These are phyloP conservation scores for Hydropsyche betteni DNA, from an alignment of 2,888 invertebrate genomes.

Conservation along the genomic window DNA sequence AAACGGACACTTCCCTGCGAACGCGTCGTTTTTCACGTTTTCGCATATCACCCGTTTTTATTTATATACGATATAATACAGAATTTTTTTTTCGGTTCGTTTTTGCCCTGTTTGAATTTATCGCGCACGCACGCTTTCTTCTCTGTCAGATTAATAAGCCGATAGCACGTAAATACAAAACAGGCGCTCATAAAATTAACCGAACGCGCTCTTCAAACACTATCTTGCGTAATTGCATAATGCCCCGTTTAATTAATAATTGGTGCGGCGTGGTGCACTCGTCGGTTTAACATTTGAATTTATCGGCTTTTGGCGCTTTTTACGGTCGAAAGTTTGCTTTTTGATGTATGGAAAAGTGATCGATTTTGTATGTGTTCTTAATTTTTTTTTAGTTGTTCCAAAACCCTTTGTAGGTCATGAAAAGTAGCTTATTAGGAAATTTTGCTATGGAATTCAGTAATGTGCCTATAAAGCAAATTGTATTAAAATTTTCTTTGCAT, in stretches of 20 bases:
- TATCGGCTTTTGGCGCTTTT: not conserved
- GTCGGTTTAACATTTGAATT: not conserved
- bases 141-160: constrained; percentile 18
- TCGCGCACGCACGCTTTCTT: constrained; percentile 5
- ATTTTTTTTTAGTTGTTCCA: no score
- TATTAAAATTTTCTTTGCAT: no score
- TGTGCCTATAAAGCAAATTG: no score
- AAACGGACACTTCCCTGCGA: not conserved
- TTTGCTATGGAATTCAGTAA: no score
- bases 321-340: not conserved
- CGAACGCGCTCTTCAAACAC: constrained; percentile 3
- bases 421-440: no score
- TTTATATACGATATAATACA: no score
- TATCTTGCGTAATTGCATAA: constrained; percentile 25
- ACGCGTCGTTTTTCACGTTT: no score
- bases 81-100: not conserved
- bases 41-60: no score
- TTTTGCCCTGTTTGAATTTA: not conserved
- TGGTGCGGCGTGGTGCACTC: not conserved
- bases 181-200: constrained; percentile 12
- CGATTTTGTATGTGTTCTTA: no score
- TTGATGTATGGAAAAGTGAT: no score
- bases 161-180: constrained; percentile 18
- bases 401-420: no score
- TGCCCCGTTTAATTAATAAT: constrained; percentile 11